These are phyloP conservation scores for Masticophis lateralis DNA, from an alignment of 2,797 vertebrate genomes.

Conservation along the genomic window DNA sequence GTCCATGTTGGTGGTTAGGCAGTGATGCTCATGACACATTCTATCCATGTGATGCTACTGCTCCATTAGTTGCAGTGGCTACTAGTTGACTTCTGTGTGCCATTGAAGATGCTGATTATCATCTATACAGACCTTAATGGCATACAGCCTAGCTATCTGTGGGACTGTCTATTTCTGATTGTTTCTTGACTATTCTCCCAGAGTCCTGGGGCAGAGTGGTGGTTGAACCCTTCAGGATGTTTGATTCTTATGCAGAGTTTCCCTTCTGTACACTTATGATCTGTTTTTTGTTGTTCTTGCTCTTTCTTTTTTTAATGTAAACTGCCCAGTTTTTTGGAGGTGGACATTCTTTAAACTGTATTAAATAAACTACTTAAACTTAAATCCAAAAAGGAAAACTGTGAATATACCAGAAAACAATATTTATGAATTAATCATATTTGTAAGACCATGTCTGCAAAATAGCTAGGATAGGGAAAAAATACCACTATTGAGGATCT, in stretches of 20 bases:
- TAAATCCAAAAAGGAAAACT: neutral
- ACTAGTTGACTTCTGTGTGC: neutral
- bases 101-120: neutral
- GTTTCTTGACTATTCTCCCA: neutral
- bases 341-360: neutral
- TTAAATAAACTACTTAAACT: neutral
- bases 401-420: neutral
- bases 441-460: neutral
- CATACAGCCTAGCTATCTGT: neutral
- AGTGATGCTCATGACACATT: neutral
- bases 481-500: neutral
- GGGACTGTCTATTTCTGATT: neutral
- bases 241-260: neutral
- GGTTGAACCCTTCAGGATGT: neutral
- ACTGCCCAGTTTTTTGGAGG: neutral
- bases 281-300: neutral
- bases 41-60: neutral
- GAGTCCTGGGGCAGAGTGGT: neutral
- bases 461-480: neutral
- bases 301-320: neutral
- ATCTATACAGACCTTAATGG: neutral
- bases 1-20: neutral
- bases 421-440: neutral
- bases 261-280: neutral
- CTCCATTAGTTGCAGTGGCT: neutral